These are phyloP conservation scores for Sebastes vulpes DNA, from an alignment of 2,797 vertebrate genomes.

Conservation along the genomic window DNA sequence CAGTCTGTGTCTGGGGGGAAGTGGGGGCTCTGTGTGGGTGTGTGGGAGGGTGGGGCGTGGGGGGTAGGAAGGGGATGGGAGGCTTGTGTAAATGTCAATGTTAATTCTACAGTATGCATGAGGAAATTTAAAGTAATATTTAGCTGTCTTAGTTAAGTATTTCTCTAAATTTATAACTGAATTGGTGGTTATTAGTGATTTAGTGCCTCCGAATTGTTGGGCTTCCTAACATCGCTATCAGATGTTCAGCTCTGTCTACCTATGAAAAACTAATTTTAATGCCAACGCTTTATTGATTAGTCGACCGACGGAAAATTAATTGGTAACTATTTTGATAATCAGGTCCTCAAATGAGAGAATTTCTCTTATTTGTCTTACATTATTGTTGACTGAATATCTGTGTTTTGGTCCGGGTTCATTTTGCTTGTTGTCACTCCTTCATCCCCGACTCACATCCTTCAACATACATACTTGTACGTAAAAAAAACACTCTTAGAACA, in stretches of 20 bases:
- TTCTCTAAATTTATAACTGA: neutral
- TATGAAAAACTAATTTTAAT: neutral
- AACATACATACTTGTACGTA: rapidly evolving
- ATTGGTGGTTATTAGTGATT: neutral
- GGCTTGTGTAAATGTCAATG: neutral
- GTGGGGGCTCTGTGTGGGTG: conserved; percentile 24
- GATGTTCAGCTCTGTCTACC: neutral
- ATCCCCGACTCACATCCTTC: neutral
- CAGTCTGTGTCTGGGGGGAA: conserved; percentile 59
- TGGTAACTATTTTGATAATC: neutral
- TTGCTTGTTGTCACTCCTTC: neutral
- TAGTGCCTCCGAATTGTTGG: too few relatives aligned
- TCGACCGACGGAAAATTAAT: neutral
- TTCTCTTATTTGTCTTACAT: too few relatives aligned
- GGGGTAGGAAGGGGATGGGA: neutral
- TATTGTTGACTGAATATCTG: neutral
- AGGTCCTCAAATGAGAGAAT: neutral
- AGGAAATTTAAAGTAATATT: neutral
- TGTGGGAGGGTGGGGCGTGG: neutral
- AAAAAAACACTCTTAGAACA: too few relatives aligned
- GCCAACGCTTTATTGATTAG: neutral
- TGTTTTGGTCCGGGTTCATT: too few relatives aligned
- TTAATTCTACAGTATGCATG: neutral
- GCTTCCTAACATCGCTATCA: too few relatives aligned
- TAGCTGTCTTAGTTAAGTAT: neutral